phyloP scores from a whole-genome alignment of 1,140 invertebrate genomes.

The Eciton burchellii region DNA sequence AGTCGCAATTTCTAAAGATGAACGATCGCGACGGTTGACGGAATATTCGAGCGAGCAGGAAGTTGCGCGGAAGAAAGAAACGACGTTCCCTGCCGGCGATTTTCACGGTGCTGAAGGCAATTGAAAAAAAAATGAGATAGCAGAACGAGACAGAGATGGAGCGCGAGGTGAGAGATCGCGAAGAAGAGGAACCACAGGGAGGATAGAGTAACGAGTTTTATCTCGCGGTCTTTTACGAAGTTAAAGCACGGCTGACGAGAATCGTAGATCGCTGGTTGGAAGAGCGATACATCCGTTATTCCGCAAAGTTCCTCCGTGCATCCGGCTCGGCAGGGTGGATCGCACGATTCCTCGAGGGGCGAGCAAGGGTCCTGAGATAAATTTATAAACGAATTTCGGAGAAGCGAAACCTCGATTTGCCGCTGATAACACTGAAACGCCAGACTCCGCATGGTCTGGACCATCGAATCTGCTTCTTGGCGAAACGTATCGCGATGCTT shows the following conservation, averaged over 20 bases:
- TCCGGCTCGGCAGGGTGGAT: background rate
- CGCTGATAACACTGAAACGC: background rate
- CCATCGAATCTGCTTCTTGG: conserved; percentile 6
- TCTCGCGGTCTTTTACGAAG: conserved; percentile 25
- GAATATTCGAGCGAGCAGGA: conserved; percentile 21
- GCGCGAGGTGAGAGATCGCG: conserved; percentile 1
- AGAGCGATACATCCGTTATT: conserved; percentile 8
- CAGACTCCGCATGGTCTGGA: background rate
- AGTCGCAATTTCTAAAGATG: conserved; percentile 31
- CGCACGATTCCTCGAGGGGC: background rate
- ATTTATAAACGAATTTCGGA: conserved; percentile 18
- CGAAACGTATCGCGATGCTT: background rate
- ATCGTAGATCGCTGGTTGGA: background rate
- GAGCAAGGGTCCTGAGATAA: too few species aligned
- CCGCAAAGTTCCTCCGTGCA: background rate
- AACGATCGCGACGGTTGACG: background rate
- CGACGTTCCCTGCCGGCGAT: conserved; percentile 16
- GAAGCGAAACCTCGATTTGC: conserved; percentile 34
- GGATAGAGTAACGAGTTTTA: conserved; percentile 37
- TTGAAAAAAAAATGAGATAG: conserved; percentile 5
- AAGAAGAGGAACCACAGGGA: conserved; percentile 7
- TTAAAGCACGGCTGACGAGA: background rate
- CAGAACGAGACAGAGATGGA: background rate
- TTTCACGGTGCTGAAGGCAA: conserved; percentile 4
- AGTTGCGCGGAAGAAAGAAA: conserved; percentile 19